A percentile compares a stretch with the other conserved stretches of the same genome.
Conservation (phyloP, 2,113 vertebrate species). For the Pachyramphus minor region DNA sequence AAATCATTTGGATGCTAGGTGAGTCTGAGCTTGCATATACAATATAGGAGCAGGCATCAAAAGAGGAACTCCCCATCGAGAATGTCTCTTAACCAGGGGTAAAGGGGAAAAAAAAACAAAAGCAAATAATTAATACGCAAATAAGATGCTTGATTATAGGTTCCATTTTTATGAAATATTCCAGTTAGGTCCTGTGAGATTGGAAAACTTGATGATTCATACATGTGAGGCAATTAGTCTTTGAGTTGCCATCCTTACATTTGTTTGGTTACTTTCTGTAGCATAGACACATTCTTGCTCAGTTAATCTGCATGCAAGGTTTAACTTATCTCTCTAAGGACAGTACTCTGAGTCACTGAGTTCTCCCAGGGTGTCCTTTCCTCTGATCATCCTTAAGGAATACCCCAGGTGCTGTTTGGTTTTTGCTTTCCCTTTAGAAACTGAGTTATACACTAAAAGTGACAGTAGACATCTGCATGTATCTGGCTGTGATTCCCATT, state of each 20-base stretch:
- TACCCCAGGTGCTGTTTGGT: neutral
- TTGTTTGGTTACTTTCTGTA: constrained; percentile 7
- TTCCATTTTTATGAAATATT: constrained; percentile 16
- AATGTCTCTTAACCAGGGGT: neutral
- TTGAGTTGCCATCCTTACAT: neutral
- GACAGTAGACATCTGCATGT: neutral
- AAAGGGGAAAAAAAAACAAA: neutral
- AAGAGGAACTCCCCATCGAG: neutral
- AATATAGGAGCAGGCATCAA: neutral
- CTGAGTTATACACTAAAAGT: neutral
- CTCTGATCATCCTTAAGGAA: neutral
- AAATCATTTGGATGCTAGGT: neutral
- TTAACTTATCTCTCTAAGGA: constrained; percentile 51
- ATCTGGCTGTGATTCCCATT: neutral
- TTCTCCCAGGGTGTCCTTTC: neutral
- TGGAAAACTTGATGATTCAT: constrained; percentile 41
- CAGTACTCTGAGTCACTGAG: constrained; percentile 47
- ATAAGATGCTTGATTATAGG: neutral
- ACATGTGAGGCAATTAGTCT: constrained; percentile 26
- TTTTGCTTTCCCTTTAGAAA: constrained; percentile 17
- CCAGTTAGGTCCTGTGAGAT: neutral
- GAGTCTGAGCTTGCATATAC: neutral
- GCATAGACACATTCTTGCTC: neutral
- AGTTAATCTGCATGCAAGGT: constrained; percentile 35
- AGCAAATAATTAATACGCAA: neutral